Conservation (phyloP, 1,140 invertebrate genomes). For the Gerris buenoi region DNA sequence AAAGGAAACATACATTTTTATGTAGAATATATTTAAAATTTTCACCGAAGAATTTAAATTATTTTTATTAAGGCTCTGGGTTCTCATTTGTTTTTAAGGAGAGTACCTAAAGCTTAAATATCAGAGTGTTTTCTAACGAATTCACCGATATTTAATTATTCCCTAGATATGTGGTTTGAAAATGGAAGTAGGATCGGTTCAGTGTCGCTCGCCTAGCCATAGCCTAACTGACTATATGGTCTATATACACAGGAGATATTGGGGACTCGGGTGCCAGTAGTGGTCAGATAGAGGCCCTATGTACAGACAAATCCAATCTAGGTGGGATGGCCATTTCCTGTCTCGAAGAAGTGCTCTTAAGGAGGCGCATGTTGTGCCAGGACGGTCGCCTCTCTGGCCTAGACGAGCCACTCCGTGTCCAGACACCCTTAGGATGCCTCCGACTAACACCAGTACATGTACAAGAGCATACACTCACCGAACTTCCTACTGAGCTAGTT, state of each 20-base stretch:
- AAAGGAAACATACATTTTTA: neutral
- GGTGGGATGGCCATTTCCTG: conserved; percentile 10
- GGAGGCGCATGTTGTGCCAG: neutral
- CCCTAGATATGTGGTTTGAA: neutral
- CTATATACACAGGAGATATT: neutral
- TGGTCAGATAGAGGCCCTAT: conserved; percentile 14
- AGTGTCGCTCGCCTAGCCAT: neutral
- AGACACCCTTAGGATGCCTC: neutral
- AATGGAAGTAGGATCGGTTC: neutral
- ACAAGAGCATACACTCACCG: conserved; percentile 64
- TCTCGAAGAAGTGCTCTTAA: neutral
- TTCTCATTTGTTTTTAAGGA: neutral
- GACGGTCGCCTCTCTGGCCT: conserved; percentile 35
- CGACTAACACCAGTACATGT: conserved; percentile 44
- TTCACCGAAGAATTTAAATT: neutral
- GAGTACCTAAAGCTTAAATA: too few species aligned
- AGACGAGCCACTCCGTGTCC: conserved; percentile 25
- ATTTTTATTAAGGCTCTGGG: neutral
- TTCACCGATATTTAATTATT: neutral
- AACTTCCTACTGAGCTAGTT: conserved; percentile 44
- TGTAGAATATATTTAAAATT: neutral
- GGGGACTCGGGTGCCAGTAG: conserved; percentile 29
- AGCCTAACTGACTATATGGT: neutral
- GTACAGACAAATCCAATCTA: conserved; percentile 2
- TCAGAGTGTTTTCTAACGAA: too few species aligned